A percentile compares a stretch with the other conserved stretches of the same genome.
phyloP scores from a whole-genome alignment of 2,888 invertebrate species.

The Oscheius sp. region DNA sequence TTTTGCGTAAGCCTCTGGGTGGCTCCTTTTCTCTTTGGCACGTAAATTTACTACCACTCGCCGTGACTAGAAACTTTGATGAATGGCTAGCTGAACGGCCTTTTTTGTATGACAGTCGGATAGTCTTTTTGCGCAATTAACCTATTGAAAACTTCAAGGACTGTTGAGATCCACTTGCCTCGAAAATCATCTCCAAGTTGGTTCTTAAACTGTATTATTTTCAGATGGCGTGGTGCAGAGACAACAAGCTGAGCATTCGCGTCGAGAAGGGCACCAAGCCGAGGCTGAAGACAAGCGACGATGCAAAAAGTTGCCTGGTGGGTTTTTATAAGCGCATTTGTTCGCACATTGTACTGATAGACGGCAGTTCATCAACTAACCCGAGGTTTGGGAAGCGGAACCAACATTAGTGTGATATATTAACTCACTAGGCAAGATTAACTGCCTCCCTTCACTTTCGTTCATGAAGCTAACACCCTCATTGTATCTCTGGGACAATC shows the following conservation, averaged over 20 bases:
- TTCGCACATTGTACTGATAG: neutral
- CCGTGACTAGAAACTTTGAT: constrained; percentile 11
- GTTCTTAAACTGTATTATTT: constrained; percentile 3
- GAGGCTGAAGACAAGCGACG: constrained; percentile 27
- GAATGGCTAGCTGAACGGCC: constrained; percentile 20
- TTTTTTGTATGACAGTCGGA: neutral
- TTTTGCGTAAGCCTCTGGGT: too few relatives aligned
- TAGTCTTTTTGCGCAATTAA: constrained; percentile 13
- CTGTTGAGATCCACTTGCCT: neutral
- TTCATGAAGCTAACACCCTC: too few relatives aligned
- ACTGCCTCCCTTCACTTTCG: too few relatives aligned
- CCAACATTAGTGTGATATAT: neutral
- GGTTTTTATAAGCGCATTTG: constrained; percentile 5
- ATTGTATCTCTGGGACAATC: neutral
- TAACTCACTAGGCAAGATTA: too few relatives aligned
- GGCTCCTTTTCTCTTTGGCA: too few relatives aligned
- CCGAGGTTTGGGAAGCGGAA: neutral
- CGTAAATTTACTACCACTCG: too few relatives aligned
- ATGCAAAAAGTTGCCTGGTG: constrained; percentile 39
- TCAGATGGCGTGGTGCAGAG: constrained; percentile 33
- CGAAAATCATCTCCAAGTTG: too few relatives aligned
- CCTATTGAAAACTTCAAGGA: constrained; percentile 7
- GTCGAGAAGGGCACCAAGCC: constrained; percentile 49
- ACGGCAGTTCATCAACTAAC: neutral
- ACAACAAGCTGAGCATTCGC: constrained; percentile 45